These are phyloP conservation scores for Hephaestus fuliginosus DNA, from an alignment of 2,797 vertebrate genomes.

Conservation along the genomic window DNA sequence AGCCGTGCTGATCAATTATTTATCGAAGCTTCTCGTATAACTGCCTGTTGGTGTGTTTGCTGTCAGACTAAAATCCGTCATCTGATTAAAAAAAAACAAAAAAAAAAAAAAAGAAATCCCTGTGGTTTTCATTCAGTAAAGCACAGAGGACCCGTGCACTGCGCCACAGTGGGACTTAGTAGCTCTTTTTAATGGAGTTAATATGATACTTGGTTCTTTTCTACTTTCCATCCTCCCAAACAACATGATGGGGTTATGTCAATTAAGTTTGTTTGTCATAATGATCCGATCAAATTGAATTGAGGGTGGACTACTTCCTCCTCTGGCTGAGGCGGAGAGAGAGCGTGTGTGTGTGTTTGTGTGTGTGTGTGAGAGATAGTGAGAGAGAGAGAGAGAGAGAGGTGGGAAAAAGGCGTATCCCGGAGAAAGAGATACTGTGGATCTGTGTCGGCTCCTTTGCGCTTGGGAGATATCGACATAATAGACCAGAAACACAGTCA, in stretches of 20 bases:
- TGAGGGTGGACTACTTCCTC: slow-evolving; percentile 20
- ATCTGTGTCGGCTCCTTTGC: slow-evolving; percentile 18
- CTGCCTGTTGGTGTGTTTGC: slow-evolving; percentile 13
- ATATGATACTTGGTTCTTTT: background rate
- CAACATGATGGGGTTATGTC: background rate
- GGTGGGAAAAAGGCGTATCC: slow-evolving; percentile 59
- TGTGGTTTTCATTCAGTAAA: background rate
- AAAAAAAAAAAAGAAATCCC: background rate
- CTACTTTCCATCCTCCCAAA: background rate
- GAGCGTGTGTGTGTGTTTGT: too few relatives aligned
- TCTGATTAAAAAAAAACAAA: background rate
- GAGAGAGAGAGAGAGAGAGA: slow-evolving; percentile 18
- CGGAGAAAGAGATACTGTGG: slow-evolving; percentile 11
- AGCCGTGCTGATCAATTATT: slow-evolving; percentile 43
- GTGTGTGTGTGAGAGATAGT: background rate
- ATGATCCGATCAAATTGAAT: slow-evolving; percentile 7
- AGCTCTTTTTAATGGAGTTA: background rate
- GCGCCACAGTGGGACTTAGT: background rate
- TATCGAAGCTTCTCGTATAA: slow-evolving; percentile 41
- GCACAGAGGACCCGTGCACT: background rate
- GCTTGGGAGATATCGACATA: background rate
- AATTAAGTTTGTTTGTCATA: slow-evolving; percentile 1
- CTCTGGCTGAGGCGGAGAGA: slow-evolving; percentile 8
- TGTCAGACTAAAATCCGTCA: background rate
- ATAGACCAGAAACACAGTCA: background rate